Evolutionary conservation across 64 coral and sea anemone genomes (phyloP).

Genomic region (Porites australiensis): DNA sequence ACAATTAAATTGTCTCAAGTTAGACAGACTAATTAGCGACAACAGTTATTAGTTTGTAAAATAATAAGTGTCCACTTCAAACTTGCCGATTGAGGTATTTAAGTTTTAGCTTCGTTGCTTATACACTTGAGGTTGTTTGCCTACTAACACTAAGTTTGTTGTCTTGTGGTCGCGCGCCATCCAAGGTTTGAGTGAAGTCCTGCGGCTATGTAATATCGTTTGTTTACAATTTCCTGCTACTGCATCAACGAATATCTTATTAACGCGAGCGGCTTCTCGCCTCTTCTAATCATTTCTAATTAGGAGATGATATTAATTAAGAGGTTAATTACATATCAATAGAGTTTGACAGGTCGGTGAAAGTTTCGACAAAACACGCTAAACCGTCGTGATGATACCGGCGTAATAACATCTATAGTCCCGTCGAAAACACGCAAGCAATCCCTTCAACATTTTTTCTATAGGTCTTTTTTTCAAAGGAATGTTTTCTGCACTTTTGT

Average conservation of each 20-base stretch:
- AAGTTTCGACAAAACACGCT: slow-evolving; percentile 69
- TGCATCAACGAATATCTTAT: slow-evolving; percentile 86
- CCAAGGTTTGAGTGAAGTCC: background rate
- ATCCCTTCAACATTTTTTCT: slow-evolving; percentile 22
- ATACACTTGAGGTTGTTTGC: background rate
- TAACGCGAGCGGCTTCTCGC: slow-evolving; percentile 88
- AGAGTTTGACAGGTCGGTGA: slow-evolving; percentile 90
- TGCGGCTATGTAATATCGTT: slow-evolving; percentile 47
- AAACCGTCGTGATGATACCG: slow-evolving; percentile 80
- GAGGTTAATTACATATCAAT: slow-evolving; percentile 99
- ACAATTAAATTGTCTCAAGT: slow-evolving; percentile 44
- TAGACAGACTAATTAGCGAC: slow-evolving; percentile 45
- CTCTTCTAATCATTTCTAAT: slow-evolving; percentile 96
- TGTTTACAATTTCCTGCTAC: slow-evolving; percentile 82
- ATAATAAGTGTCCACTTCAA: slow-evolving; percentile 16
- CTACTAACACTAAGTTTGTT: background rate
- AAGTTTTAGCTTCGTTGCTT: background rate
- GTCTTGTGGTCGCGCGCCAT: slow-evolving; percentile 1
- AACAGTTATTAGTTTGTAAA: slow-evolving; percentile 27
- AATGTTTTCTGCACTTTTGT: background rate
- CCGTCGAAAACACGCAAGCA: slow-evolving; percentile 59
- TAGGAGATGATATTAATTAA: slow-evolving; percentile 99
- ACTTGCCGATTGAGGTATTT: background rate
- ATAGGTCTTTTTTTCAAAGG: background rate
- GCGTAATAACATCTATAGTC: slow-evolving; percentile 58